Evolutionary conservation across 92 coral and sea anemone genomes (phyloP).

Genomic region (Blastomussa wellsi): DNA sequence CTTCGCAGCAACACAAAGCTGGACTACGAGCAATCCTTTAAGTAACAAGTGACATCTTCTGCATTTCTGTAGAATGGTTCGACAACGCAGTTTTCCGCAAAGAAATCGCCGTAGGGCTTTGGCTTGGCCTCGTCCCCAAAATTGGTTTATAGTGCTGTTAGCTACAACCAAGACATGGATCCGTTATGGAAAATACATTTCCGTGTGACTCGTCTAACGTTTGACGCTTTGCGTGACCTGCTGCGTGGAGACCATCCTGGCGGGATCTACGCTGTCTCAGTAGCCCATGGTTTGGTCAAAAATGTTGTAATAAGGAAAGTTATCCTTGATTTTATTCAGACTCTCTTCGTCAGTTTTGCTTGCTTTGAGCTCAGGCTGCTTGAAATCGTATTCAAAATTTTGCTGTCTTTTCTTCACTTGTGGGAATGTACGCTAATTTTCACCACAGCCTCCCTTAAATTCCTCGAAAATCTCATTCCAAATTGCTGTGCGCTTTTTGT

Average conservation of each 20-base stretch:
- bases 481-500: conserved; percentile 35
- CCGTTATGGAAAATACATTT: conserved; percentile 49
- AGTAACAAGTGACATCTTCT: too few relatives aligned
- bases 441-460: conserved; percentile 32
- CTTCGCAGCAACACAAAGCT: too few relatives aligned
- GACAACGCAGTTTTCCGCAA: too few relatives aligned
- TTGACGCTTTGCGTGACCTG: conserved; percentile 47
- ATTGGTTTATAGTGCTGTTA: conserved; percentile 43
- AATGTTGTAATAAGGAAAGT: conserved; percentile 47
- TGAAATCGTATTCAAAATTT: conserved; percentile 57
- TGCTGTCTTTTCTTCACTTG: conserved; percentile 55
- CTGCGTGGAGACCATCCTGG: conserved; percentile 36
- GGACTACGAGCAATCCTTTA: too few relatives aligned
- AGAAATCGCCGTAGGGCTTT: too few relatives aligned
- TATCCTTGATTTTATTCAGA: conserved; percentile 44
- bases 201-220: conserved; percentile 55
- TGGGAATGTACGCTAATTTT: conserved; percentile 42
- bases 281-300: conserved; percentile 51
- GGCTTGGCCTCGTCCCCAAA: not conserved
- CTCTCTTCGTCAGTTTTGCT: conserved; percentile 55
- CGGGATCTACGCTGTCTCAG: conserved; percentile 49
- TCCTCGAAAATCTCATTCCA: conserved; percentile 57
- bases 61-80: too few relatives aligned
- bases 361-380: conserved; percentile 36
- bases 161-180: conserved; percentile 34